A percentile compares a stretch with the other conserved stretches of the same genome.
Conservation (phyloP, 2,797 vertebrate genomes). For the Manis crassicaudata region DNA sequence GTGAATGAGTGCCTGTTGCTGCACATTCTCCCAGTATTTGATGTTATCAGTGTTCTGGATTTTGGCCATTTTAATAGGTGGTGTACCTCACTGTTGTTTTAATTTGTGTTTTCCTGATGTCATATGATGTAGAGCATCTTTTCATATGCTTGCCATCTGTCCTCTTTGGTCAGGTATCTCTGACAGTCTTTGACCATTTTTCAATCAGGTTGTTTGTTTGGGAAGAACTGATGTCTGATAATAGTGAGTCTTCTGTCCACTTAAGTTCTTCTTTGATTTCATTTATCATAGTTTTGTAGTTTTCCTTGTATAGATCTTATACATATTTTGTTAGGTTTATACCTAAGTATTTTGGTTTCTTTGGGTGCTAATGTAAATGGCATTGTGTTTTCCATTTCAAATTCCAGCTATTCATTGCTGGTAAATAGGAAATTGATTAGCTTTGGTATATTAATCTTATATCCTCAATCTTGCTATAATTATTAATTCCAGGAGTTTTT, state of each 20-base stretch:
- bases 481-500: neutral
- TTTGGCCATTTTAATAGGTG: neutral
- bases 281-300: neutral
- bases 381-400: neutral
- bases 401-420: neutral
- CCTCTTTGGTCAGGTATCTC: neutral
- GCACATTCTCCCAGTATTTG: neutral
- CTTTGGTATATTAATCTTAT: neutral
- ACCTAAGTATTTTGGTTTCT: neutral
- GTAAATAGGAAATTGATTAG: neutral
- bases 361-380: neutral
- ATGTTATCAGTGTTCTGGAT: neutral
- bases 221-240: neutral
- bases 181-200: neutral
- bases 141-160: neutral
- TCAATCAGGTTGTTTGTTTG: neutral
- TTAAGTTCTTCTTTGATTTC: neutral
- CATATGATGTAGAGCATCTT: neutral
- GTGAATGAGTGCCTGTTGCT: neutral
- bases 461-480: neutral
- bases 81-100: neutral
- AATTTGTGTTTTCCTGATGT: neutral
- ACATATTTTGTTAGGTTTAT: constrained; percentile 32
- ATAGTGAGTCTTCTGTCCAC: neutral
- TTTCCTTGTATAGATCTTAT: neutral